phyloP scores from a whole-genome alignment of 2,797 vertebrate genomes.

The Pagetopsis macropterus region DNA sequence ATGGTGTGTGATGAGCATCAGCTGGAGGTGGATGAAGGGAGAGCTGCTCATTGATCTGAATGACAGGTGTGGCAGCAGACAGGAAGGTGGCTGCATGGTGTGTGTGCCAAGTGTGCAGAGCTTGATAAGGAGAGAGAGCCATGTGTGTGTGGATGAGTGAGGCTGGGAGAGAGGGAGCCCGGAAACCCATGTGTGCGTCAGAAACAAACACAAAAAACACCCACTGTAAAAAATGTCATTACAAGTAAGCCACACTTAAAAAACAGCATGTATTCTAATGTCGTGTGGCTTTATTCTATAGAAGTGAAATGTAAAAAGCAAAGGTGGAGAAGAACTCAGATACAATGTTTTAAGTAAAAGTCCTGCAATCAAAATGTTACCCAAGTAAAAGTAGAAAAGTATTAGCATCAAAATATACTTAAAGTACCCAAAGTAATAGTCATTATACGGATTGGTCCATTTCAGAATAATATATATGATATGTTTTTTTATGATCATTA shows the following conservation, averaged over 20 bases:
- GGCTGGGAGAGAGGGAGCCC: constrained; percentile 19
- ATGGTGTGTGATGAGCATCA: background rate
- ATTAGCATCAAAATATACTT: too few species aligned
- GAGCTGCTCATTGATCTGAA: background rate
- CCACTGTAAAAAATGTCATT: constrained; percentile 52
- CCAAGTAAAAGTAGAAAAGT: too few species aligned
- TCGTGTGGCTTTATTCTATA: background rate
- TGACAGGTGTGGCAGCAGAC: background rate
- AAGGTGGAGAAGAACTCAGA: too few species aligned
- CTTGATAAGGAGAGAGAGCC: constrained; percentile 28
- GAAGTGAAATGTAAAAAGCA: fast-evolving
- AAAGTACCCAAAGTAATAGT: too few species aligned
- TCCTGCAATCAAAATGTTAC: too few species aligned
- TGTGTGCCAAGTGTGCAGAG: constrained; percentile 5
- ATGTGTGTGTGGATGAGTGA: constrained; percentile 40
- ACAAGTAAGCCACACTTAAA: background rate
- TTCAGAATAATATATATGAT: too few species aligned
- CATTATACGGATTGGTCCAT: too few species aligned
- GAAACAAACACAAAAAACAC: constrained; percentile 41
- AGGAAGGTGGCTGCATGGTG: constrained; percentile 8
- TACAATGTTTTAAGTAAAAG: too few species aligned
- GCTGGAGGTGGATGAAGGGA: background rate
- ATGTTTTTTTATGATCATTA: too few species aligned
- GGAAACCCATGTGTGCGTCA: constrained; percentile 59
- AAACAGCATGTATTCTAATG: background rate